Evolutionary conservation across 2,797 vertebrate genomes (phyloP), one percentile per base, ranked within the genome.

Genomic region (Clarias fuscus): DNA sequence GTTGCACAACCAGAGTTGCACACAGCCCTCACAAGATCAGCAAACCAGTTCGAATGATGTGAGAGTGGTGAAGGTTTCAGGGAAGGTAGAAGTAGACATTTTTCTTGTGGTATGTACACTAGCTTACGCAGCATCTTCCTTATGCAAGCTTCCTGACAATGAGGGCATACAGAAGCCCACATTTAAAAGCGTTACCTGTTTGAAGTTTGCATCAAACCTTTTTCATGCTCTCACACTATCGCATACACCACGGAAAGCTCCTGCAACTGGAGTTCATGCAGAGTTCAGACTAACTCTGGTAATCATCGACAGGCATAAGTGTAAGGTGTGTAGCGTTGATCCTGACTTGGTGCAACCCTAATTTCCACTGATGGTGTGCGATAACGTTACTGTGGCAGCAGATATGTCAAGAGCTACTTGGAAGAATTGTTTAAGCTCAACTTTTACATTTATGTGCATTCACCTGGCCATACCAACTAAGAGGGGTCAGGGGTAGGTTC

Each of bases 281-380:
- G 56, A 58, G 64, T 37, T 78, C 18, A 83, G 81, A 70, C 17
- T 8, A 62, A 83, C 80, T 15, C 43, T 70, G 71, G 70, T 86
- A 86, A 86, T 86, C 15, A 86, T 83, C 22, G 15, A 20, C 62
- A 59, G 62, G 10, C 11, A 17, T 62, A 13, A 71, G 72, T 22
- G 33, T 37, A 11, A 64, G 67, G 24, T 53, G 65, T 72, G 40
- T 73, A 73, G 6, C 2, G 27, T 59, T 20, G 2, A 77, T 4
- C n/a, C 64, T 56, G 5, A 80, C 8, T 30, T 4, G 2, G n/a
- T 59, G 59, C 20, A n/a, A 13, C 24, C 6, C 3, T 18, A 17
- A 53, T 75, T 65, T 65, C 59, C 68, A 58, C 68, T 27, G 58
- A 27, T 56, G 14, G 73, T 0, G 8, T 72, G 56, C 17, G 81